Evolutionary conservation across 1,140 invertebrate genomes (phyloP).

Genomic region (Atta cephalotes): DNA sequence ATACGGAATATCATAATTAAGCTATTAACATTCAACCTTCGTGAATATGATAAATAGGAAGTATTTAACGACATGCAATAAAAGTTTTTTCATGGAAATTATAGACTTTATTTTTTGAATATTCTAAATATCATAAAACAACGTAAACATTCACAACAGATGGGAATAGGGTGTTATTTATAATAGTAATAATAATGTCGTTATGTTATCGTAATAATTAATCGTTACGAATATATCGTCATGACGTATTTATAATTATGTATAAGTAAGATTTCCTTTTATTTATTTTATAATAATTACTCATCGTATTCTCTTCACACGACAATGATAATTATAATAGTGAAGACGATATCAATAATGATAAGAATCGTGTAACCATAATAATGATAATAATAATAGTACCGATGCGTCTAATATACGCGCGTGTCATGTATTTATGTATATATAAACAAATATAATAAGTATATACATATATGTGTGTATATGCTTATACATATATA

Average conservation of each 20-base stretch:
- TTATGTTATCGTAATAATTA: conserved; percentile 79
- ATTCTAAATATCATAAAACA: conserved; percentile 82
- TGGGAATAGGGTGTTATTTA: conserved; percentile 77
- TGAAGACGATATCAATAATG: conserved; percentile 68
- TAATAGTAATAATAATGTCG: conserved; percentile 79
- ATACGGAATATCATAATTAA: not conserved
- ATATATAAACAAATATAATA: conserved; percentile 60
- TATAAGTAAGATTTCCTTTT: conserved; percentile 76
- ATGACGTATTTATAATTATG: conserved; percentile 77
- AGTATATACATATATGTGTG: conserved; percentile 16
- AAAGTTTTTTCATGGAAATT: conserved; percentile 76
- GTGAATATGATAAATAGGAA: not conserved
- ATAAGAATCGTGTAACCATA: conserved; percentile 64
- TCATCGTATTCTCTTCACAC: conserved; percentile 59
- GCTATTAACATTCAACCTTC: not conserved
- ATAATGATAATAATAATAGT: conserved; percentile 72
- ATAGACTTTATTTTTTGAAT: conserved; percentile 83
- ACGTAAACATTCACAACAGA: conserved; percentile 82
- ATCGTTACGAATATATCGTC: conserved; percentile 76
- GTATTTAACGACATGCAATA: conserved; percentile 13
- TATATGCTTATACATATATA: conserved; percentile 52
- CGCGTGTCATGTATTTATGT: conserved; percentile 44
- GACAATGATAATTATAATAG: conserved; percentile 68
- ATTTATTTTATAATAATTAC: conserved; percentile 73
- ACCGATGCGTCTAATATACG: conserved; percentile 58